Base-by-base conservation (phyloP, 2,113 vertebrate species). In the Osmerus mordax region DNA sequence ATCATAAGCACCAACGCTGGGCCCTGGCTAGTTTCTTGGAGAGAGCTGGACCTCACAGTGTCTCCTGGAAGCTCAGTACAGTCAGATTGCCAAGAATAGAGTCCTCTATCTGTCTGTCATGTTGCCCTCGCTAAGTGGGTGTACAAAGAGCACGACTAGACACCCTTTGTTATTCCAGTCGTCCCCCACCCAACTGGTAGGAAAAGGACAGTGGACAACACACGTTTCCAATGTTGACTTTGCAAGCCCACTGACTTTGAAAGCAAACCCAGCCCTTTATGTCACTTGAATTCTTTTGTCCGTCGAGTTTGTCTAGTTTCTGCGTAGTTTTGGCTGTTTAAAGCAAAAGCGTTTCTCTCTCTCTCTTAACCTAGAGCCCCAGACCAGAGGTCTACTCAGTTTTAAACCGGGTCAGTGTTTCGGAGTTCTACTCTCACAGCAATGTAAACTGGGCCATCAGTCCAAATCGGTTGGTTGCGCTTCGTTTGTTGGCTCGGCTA, bases 111-210 rank as follows among this genome's bases (percentile, higher is more conserved):
- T 81, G 65, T 69, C 72, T 84, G 69, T 70, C 70, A 71, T 60
- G 68, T 73, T 79, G 71, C 68, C 76, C 67, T 85, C 55, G 4
- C 60, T n/a, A 55, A 15, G 56, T 47, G 36, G 9, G 52, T 12
- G 18, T 54, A 82, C 78, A 82, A 73, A 87, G 79, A 80, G n/a
- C 9, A 23, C 41, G 47, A 72, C 65, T 54, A 69, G 60, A 73
- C 56, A 51, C 16, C 58, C 55, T 81, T 83, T 88, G 78, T 90
- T 83, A 70, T 85, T 77, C 54, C 76, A 75, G 72, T 72, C 77
- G 71, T 41, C 2, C 65, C 71, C 71, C 23, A 8, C 5, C 65
- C 56, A 71, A 77, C 71, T 21, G 58, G 71, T 79, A 86, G 88
- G 81, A 85, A 87, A 73, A 62, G 12, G 70, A 60, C 67, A 72